Base-by-base conservation (phyloP, 2,113 vertebrate species). In the Paraplagusia blochii region DNA sequence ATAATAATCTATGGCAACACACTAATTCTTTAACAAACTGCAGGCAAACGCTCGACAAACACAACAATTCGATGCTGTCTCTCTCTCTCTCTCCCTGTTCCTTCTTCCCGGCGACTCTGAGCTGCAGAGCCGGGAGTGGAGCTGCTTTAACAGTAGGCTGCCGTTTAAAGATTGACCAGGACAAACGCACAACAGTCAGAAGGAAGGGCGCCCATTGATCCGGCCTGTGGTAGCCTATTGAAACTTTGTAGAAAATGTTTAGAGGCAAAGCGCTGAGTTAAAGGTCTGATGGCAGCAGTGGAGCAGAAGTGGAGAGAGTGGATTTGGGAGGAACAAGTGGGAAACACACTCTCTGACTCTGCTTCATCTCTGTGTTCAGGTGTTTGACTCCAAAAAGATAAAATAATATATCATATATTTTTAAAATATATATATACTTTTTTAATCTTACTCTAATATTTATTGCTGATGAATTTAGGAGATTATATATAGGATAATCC, bases 11-110 rank as follows among this genome's bases (percentile, higher is more conserved):
- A 86, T 84, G 73, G 78, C 69, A 85, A 82, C 82, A 79, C 81
- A 81, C 81, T 85, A 86, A 89, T 86, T 86, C 86, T 67, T 84
- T 76, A 83, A 85, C 82, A 86, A 88, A 87, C 78, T 82, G 84
- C 79, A 61, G 76, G 58, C 69, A 83, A 86, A 86, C 77, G 81
- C 57, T 83, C 74, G 59, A 70, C 81, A 87, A 84, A 88, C 73
- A 83, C 60, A 48, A 45, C 59, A 54, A 73, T 71, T 81, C 57
- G 56, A 60, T 44, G 53, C 39, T 19, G 51, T 35, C 40, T 5
- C 19, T 11, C 8, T n/a, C 12, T 11, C 11, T 38, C 10, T 38
- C 10, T 29, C 2, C 6, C 6, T 29, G 6, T 45, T 44, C n/a
- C n/a, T 55, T 50, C 18, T 36, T 7, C 16, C 5, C 39, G 0